A percentile compares a stretch with the other conserved stretches of the same genome.
Evolutionary conservation across 2,797 vertebrate species (phyloP).

Genomic region (Dipus sagitta): DNA sequence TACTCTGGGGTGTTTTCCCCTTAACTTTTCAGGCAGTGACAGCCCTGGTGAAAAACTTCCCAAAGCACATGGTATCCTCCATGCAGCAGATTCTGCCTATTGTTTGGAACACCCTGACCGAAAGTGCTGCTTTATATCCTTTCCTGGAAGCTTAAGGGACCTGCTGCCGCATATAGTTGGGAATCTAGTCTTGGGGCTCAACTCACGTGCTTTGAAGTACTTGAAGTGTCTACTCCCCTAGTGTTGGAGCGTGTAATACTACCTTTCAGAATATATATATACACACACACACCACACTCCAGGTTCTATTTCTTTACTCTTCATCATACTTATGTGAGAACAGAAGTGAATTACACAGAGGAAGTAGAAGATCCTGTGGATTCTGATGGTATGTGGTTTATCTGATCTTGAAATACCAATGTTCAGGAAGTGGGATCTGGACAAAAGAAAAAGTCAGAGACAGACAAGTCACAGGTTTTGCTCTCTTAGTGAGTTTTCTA

Average conservation of each 20-base stretch:
- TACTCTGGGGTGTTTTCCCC: neutral
- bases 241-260: neutral
- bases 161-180: neutral
- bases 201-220: neutral
- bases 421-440: neutral
- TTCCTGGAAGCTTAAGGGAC: conserved; percentile 60
- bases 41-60: conserved; percentile 98
- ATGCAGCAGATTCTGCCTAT: conserved; percentile 99
- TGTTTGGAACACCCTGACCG: conserved; percentile 98
- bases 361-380: conserved; percentile 98
- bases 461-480: neutral
- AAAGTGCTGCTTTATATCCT: conserved; percentile 99
- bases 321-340: conserved; percentile 95
- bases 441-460: neutral
- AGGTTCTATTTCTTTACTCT: conserved; percentile 88
- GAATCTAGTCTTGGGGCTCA: neutral
- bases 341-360: conserved; percentile 99
- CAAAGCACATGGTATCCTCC: conserved; percentile 98
- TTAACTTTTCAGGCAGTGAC: conserved; percentile 94
- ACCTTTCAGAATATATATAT: neutral
- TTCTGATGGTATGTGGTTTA: conserved; percentile 93
- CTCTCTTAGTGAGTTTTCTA: neutral
- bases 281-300: neutral
- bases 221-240: neutral
- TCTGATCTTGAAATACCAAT: neutral